Conservation (phyloP, 2,113 vertebrate species). For the Amazona guildingii region DNA sequence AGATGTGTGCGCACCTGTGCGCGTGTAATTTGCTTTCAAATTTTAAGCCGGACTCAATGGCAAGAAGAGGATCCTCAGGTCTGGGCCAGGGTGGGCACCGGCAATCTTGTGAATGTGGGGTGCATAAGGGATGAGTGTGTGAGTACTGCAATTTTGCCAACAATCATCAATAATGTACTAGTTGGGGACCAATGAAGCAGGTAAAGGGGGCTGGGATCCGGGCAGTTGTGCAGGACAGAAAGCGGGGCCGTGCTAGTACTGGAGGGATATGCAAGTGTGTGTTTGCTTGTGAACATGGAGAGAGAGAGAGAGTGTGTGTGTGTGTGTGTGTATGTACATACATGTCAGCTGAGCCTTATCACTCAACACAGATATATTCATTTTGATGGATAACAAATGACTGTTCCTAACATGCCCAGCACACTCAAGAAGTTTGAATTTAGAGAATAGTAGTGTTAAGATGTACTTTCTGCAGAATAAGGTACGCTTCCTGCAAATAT, state of each 20-base stretch:
- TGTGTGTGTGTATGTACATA: too few relatives aligned
- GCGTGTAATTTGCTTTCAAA: neutral
- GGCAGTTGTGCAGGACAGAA: neutral
- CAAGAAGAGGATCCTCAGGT: neutral
- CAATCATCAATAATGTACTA: fast-evolving
- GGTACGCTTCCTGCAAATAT: neutral
- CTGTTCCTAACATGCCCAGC: neutral
- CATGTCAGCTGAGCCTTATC: neutral
- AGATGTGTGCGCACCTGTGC: fast-evolving
- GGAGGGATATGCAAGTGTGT: fast-evolving
- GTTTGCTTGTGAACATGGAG: neutral
- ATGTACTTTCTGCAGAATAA: neutral
- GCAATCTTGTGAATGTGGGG: neutral
- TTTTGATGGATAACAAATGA: neutral
- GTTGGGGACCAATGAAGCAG: neutral
- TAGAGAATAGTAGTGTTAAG: neutral
- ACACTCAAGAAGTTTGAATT: neutral
- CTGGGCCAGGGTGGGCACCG: neutral
- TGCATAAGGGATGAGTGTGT: fast-evolving
- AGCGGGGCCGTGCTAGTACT: fast-evolving
- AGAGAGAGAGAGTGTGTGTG: too few relatives aligned
- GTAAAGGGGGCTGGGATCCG: fast-evolving
- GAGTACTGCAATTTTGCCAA: neutral
- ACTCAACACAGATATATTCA: neutral
- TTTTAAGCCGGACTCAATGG: fast-evolving